Evolutionary conservation across 2,888 invertebrate species (phyloP).

Genomic region (Drosophila niveifrons): DNA sequence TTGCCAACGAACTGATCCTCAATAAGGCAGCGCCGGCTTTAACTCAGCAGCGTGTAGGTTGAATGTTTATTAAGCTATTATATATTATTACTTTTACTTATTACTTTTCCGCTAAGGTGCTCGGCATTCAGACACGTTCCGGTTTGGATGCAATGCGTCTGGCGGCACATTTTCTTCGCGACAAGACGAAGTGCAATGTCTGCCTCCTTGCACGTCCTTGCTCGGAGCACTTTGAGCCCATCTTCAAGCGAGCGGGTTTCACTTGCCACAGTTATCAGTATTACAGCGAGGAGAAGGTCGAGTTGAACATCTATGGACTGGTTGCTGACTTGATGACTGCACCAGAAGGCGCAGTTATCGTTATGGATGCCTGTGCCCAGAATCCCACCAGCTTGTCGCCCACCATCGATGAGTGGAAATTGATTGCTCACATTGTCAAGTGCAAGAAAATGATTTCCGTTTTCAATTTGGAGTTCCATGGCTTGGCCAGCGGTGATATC

Average conservation of each 20-base stretch:
- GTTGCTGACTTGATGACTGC: constrained; percentile 59
- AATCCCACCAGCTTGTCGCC: constrained; percentile 54
- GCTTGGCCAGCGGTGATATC: constrained; percentile 46
- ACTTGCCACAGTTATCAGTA: constrained; percentile 49
- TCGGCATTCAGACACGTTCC: constrained; percentile 54
- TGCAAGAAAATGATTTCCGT: constrained; percentile 60
- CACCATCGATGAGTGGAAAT: constrained; percentile 55
- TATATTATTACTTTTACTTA: too few relatives aligned
- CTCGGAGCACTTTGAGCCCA: constrained; percentile 22
- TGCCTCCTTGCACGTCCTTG: constrained; percentile 48
- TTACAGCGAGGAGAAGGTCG: constrained; percentile 19
- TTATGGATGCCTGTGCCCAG: constrained; percentile 58
- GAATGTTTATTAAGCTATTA: too few relatives aligned
- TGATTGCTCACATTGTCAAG: constrained; percentile 55
- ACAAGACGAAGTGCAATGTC: constrained; percentile 39
- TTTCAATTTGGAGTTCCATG: constrained; percentile 54
- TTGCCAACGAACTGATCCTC: constrained; percentile 49
- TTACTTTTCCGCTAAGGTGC: constrained; percentile 17
- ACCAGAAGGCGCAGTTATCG: constrained; percentile 49
- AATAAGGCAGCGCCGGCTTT: constrained; percentile 29
- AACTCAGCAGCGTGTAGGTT: constrained; percentile 46
- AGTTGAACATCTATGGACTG: constrained; percentile 55
- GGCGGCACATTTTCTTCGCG: constrained; percentile 47
- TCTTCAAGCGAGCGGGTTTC: constrained; percentile 47
- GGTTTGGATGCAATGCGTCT: constrained; percentile 46